phyloP scores from a whole-genome alignment of 2,113 vertebrate species.

The Chinchilla lanigera region DNA sequence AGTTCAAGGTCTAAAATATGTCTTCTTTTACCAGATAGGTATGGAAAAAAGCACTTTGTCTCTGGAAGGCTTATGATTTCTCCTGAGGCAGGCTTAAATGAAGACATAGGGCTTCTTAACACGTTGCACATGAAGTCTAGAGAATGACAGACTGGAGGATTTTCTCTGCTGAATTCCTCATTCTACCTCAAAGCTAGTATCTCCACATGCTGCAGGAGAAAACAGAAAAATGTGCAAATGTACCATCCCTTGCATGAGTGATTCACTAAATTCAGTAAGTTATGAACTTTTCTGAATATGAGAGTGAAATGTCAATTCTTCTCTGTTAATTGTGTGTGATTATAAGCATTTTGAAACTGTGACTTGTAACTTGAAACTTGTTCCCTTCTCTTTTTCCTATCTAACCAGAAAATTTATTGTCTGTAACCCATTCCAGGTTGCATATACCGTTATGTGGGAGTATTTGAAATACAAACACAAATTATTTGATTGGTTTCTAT shows the following conservation, averaged over 20 bases:
- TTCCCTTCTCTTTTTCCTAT: neutral
- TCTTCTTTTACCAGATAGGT: neutral
- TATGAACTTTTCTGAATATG: neutral
- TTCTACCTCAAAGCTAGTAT: neutral
- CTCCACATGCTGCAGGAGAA: neutral
- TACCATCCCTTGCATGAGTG: neutral
- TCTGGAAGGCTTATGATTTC: conserved; percentile 54
- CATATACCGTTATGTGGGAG: neutral
- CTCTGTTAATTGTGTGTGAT: neutral
- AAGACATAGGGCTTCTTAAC: conserved; percentile 38
- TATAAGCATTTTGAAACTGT: conserved; percentile 38
- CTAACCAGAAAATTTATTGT: conserved; percentile 48
- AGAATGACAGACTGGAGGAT: neutral
- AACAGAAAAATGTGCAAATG: neutral
- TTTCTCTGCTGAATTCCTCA: neutral
- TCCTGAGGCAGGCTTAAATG: conserved; percentile 37
- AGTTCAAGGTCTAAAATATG: conserved; percentile 7
- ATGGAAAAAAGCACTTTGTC: conserved; percentile 53
- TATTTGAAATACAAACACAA: neutral
- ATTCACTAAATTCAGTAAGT: neutral
- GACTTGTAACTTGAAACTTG: conserved; percentile 34
- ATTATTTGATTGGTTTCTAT: neutral
- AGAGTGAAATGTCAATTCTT: conserved; percentile 53
- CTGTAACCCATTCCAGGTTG: neutral
- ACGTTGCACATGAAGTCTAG: neutral